These are phyloP conservation scores for Pristionchus maxplancki DNA, from an alignment of 2,888 invertebrate species.

Conservation along the genomic window DNA sequence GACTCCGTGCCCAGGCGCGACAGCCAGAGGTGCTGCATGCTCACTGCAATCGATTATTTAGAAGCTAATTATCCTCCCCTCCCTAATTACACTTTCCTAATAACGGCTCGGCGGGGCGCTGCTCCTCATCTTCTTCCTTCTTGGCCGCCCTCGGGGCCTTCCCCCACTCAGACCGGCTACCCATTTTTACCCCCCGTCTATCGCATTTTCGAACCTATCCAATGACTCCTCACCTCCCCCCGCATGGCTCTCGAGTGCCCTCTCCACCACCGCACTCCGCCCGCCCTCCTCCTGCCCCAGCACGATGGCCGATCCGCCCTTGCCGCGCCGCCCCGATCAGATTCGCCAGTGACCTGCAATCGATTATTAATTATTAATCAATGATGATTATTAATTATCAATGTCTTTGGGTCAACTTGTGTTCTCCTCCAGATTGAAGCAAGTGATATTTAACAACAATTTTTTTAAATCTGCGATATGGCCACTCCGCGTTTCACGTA, in stretches of 20 bases:
- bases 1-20: constrained; percentile 47
- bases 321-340: not conserved
- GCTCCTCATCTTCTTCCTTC: too few relatives aligned
- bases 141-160: too few relatives aligned
- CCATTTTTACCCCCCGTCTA: too few relatives aligned
- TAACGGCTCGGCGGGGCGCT: too few relatives aligned
- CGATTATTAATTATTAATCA: too few relatives aligned
- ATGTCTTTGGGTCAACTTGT: too few relatives aligned
- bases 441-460: not conserved
- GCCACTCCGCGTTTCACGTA: not conserved
- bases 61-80: too few relatives aligned
- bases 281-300: constrained; percentile 21
- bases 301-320: constrained; percentile 48
- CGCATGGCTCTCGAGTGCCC: not conserved
- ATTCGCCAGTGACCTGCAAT: not conserved
- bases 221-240: not conserved
- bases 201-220: not conserved
- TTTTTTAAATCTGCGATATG: not conserved
- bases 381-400: too few relatives aligned
- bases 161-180: too few relatives aligned
- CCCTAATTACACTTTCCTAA: too few relatives aligned
- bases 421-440: not conserved
- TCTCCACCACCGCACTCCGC: constrained; percentile 31
- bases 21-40: not conserved
- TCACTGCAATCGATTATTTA: not conserved